Percentiles rank a stretch among this genome's conserved stretches.
phyloP scores from a whole-genome alignment of 2,888 invertebrate species.

The Colostygia pectinataria region DNA sequence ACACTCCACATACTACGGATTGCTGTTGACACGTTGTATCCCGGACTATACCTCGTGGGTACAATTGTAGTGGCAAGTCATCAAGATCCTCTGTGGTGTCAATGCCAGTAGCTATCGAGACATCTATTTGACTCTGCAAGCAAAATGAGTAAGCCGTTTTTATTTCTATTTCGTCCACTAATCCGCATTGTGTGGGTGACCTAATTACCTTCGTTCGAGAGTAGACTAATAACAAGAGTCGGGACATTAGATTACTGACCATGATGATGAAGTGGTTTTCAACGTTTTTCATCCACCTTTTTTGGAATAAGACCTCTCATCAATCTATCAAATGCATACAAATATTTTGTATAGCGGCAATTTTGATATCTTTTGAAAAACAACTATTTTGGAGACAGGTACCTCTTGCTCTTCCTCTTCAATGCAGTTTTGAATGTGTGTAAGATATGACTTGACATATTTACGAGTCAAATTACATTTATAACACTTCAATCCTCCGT shows the following conservation, averaged over 20 bases:
- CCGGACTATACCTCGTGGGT: neutral
- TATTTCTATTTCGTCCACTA: too few relatives aligned
- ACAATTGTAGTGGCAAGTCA: neutral
- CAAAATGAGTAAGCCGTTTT: neutral
- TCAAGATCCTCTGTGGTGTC: conserved; percentile 6
- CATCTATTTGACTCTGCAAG: conserved; percentile 12
- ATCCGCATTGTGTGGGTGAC: too few relatives aligned
- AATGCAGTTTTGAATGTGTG: conserved; percentile 44
- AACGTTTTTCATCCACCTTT: too few relatives aligned
- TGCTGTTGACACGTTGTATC: neutral
- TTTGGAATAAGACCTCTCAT: too few relatives aligned
- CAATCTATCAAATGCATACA: too few relatives aligned
- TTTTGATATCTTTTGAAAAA: too few relatives aligned
- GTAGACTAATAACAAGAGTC: too few relatives aligned
- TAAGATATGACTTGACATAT: conserved; percentile 43
- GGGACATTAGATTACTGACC: too few relatives aligned
- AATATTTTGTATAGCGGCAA: too few relatives aligned
- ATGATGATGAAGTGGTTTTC: too few relatives aligned
- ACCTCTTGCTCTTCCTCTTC: conserved; percentile 17
- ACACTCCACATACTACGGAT: conserved; percentile 43
- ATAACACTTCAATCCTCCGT: conserved; percentile 40
- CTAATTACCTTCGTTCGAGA: too few relatives aligned
- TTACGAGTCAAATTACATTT: conserved; percentile 47
- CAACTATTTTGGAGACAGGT: neutral
- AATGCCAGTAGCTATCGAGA: conserved; percentile 11